A percentile compares a stretch with the other conserved stretches of the same genome.
These are phyloP conservation scores for Unio pictorum DNA, from an alignment of 2,888 invertebrate genomes.

Conservation along the genomic window DNA sequence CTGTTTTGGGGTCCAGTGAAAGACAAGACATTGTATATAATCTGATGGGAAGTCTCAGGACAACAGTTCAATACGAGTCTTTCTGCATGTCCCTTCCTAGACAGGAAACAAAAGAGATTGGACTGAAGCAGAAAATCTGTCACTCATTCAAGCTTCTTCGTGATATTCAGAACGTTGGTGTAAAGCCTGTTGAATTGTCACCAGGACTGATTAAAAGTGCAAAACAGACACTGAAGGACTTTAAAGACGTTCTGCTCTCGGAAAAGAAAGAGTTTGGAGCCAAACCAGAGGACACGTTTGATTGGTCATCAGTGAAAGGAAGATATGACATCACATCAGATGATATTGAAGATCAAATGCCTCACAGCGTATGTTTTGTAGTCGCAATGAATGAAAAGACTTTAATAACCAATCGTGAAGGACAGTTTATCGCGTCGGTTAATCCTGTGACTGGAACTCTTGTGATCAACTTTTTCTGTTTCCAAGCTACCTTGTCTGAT, in stretches of 20 bases:
- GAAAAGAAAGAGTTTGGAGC: too few species aligned
- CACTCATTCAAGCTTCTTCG: too few species aligned
- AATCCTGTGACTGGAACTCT: constrained; percentile 22
- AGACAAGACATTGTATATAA: constrained; percentile 25
- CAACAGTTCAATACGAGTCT: constrained; percentile 37
- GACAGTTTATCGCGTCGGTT: constrained; percentile 32
- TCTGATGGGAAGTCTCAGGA: constrained; percentile 34
- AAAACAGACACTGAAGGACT: too few species aligned
- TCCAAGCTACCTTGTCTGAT: constrained; percentile 21
- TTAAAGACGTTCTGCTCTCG: too few species aligned
- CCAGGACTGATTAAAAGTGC: too few species aligned
- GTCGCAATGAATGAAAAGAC: constrained; percentile 16
- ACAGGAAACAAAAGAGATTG: constrained; percentile 20
- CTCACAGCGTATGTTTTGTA: constrained; percentile 34
- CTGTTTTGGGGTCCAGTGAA: constrained; percentile 19
- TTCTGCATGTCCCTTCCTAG: constrained; percentile 36
- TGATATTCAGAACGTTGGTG: too few species aligned
- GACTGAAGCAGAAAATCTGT: constrained; percentile 19
- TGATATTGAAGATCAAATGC: constrained; percentile 32
- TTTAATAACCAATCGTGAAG: constrained; percentile 28
- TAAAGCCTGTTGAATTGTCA: too few species aligned
- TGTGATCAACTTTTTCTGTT: constrained; percentile 27
- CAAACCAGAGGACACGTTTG: too few species aligned
- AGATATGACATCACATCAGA: constrained; percentile 5
- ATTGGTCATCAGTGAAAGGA: too few species aligned